A percentile compares a stretch with the other conserved stretches of the same genome.
Evolutionary conservation across 2,113 vertebrate genomes (phyloP).

Genomic region (Carassius carassius): DNA sequence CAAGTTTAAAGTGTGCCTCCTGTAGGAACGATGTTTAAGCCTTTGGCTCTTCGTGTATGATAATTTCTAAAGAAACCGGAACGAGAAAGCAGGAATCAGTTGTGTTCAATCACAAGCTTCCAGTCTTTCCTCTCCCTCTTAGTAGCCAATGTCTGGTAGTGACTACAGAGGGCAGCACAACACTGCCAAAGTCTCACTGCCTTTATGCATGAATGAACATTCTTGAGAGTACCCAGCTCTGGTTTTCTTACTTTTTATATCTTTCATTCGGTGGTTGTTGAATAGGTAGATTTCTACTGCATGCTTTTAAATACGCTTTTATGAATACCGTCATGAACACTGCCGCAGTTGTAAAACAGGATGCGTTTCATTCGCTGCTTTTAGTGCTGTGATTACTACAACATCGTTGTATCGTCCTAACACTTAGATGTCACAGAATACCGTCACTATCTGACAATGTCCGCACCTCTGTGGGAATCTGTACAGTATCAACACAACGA

Average conservation of each 20-base stretch:
- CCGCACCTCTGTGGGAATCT: too few species aligned
- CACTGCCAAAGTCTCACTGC: constrained; percentile 49
- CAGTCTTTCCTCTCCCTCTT: too few species aligned
- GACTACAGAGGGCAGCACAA: constrained; percentile 54
- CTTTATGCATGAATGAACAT: constrained; percentile 21
- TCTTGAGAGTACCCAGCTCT: constrained; percentile 18
- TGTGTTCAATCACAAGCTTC: neutral
- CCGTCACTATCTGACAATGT: too few species aligned
- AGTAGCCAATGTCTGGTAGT: constrained; percentile 4
- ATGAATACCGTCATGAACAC: neutral
- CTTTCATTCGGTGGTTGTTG: neutral
- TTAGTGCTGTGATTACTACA: neutral
- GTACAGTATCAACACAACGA: too few species aligned
- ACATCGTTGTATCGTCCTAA: too few species aligned
- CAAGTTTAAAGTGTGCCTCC: constrained; percentile 3
- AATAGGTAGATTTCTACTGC: constrained; percentile 33
- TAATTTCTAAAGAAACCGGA: neutral
- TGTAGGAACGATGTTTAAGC: neutral
- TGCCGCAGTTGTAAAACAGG: neutral
- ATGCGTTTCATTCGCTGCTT: neutral
- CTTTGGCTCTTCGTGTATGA: constrained; percentile 22
- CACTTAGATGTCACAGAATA: too few species aligned
- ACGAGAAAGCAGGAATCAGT: neutral
- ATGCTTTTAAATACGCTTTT: constrained; percentile 23
- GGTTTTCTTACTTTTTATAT: constrained; percentile 45